These are phyloP conservation scores for Hippoglossus hippoglossus DNA, from an alignment of 2,797 vertebrate genomes.

Conservation along the genomic window DNA sequence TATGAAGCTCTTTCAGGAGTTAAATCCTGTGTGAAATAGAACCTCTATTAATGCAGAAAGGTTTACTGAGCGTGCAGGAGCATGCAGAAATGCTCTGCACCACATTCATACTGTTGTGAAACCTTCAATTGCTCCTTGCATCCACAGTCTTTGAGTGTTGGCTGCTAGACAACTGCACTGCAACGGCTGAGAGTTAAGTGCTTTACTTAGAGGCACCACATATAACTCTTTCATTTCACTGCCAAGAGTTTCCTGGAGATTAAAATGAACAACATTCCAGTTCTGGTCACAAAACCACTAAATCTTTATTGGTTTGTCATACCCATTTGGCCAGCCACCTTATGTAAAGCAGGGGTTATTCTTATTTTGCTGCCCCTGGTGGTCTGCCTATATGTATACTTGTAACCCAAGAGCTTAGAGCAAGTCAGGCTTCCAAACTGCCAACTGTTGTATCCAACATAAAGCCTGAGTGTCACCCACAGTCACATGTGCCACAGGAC, in stretches of 20 bases:
- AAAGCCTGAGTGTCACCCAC: constrained; percentile 54
- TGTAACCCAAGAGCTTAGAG: constrained; percentile 44
- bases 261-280: constrained; percentile 19
- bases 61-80: constrained; percentile 15
- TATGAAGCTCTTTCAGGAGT: constrained; percentile 7
- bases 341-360: constrained; percentile 49
- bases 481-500: constrained; percentile 69
- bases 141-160: constrained; percentile 2
- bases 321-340: constrained; percentile 17
- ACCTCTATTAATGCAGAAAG: constrained; percentile 14
- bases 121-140: constrained; percentile 6
- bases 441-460: constrained; percentile 70
- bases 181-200: constrained; percentile 31
- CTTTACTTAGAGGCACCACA: constrained; percentile 1
- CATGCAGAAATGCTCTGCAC: constrained; percentile 7
- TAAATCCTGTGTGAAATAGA: constrained; percentile 18
- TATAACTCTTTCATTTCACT: constrained; percentile 16
- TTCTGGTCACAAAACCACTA: constrained; percentile 17
- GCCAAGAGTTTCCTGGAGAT: constrained; percentile 20
- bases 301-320: neutral
- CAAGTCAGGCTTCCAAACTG: constrained; percentile 57
- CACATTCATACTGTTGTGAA: constrained; percentile 20
- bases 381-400: constrained; percentile 36
- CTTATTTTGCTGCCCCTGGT: constrained; percentile 41
- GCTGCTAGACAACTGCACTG: constrained; percentile 11